Base-by-base conservation (phyloP, 2,113 vertebrate genomes). In the Myotis davidii region DNA sequence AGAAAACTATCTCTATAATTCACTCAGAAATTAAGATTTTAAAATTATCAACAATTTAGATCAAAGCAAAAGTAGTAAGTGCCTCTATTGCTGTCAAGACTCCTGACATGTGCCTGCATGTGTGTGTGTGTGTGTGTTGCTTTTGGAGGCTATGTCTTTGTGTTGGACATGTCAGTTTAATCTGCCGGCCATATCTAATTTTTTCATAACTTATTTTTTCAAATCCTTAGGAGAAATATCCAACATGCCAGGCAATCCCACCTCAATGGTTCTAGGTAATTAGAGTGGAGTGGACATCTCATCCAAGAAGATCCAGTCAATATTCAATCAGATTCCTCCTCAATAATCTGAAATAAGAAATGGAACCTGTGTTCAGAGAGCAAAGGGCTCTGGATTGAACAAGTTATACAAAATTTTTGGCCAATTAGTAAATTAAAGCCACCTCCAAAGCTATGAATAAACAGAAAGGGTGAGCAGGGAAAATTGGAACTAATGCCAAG, bases 11-110 rank as follows among this genome's bases (percentile, higher is more conserved):
- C 70, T 97, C 95, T 96, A 97, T 98, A 98, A 98, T 98, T 97
- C 90, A 97, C 89, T 97, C 56, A 93, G 93, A 98, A 98, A 98
- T 98, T 94, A 98, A 98, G 91, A 97, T 94, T 94, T 98, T 97
- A 92, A 97, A 97, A 90, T 96, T 37, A 94, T 72, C 94, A 97
- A 91, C 92, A 95, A 81, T 96, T 97, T 97, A 98, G 92, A 98
- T 96, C 34, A 98, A 97, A 98, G 42, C 50, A 90, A 96, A 65
- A 48, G 91, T 93, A 98, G 97, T 97, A 97, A 98, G 39, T 96
- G 42, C 79, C 84, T 94, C 87, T 97, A 98, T 97, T 96, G 12
- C 70, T 59, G 23, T 59, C 21, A 59, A 10, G 21, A 59, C 10
- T 65, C 3, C 0, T 52, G 27, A 10, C 37, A 0, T 87, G 45